These are phyloP conservation scores for Myanophis thanlyinensis DNA, from an alignment of 2,113 vertebrate species.

Conservation along the genomic window DNA sequence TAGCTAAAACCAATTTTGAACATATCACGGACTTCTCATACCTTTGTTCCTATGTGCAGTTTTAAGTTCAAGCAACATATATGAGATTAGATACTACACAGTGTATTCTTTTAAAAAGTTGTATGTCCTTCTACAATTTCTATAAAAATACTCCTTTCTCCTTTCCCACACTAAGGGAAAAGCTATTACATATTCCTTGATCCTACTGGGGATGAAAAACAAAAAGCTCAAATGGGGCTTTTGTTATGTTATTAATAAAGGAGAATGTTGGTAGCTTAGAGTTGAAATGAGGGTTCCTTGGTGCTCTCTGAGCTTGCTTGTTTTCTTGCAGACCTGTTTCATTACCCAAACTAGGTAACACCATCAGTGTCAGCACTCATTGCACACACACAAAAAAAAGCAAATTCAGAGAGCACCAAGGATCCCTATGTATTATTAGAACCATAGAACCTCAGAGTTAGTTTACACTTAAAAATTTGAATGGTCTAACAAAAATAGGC, in stretches of 20 bases:
- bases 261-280: neutral
- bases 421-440: slow-evolving; percentile 67
- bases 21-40: too few relatives aligned
- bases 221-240: slow-evolving; percentile 53
- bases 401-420: too few relatives aligned
- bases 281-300: neutral
- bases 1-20: too few relatives aligned
- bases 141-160: too few relatives aligned
- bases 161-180: slow-evolving; percentile 45
- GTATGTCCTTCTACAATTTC: too few relatives aligned
- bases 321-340: neutral
- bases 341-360: neutral
- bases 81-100: too few relatives aligned
- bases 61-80: too few relatives aligned
- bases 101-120: too few relatives aligned
- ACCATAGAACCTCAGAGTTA: slow-evolving; percentile 65
- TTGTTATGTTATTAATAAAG: slow-evolving; percentile 55
- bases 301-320: neutral
- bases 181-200: slow-evolving; percentile 71
- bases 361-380: too few relatives aligned
- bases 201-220: slow-evolving; percentile 58
- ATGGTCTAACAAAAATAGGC: slow-evolving; percentile 66
- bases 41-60: too few relatives aligned
- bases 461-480: slow-evolving; percentile 71
- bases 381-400: too few relatives aligned